Base-by-base conservation (phyloP, 2,113 vertebrate genomes). In the Todiramphus saurophagus region DNA sequence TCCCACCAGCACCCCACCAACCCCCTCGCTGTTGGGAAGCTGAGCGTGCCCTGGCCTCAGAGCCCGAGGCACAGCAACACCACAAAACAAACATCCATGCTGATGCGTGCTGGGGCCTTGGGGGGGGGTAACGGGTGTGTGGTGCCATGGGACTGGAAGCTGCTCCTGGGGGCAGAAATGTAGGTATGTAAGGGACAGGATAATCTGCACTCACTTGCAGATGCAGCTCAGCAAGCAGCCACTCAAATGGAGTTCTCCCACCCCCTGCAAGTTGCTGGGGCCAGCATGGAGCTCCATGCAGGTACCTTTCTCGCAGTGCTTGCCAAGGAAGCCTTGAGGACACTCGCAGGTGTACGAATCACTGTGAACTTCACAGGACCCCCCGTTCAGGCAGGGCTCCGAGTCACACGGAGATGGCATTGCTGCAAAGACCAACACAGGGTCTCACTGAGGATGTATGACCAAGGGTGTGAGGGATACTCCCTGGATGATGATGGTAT, bases 331-430 rank as follows among this genome's bases (percentile, higher is more conserved):
- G 89, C 99, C 99, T 16, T 95, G 98, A 37, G 98, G 98, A 94
- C 99, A 99, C 81, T 98, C 98, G 46, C 99, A 99, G 62, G 97
- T 98, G 97, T 99, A 99, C 1, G 98, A 98, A 81, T 99, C 99
- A 0, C 99, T 99, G 0, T 98, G 97, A 94, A 98, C 98, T 4
- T 98, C 98, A 48, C 99, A 99, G 96, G 99, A 99, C 3, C 99
- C 99, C 31, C 99, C 99, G 3, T 99, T 99, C 96, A 99, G 97
- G 98, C 99, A 99, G 93, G 99, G 99, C 83, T 99, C 98, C 0
- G 99, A 99, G 98, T 99, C 99, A 2, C 99, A 99, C 94, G 98
- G 99, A 16, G 99, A 99, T 2, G 99, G 98, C 98, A 99, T 97
- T 35, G 99, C 99, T 99, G 98, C 96, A 97, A 97, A 98, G 96